These are phyloP conservation scores for Neuroterus valhalla DNA, from an alignment of 1,140 invertebrate species.

Conservation along the genomic window DNA sequence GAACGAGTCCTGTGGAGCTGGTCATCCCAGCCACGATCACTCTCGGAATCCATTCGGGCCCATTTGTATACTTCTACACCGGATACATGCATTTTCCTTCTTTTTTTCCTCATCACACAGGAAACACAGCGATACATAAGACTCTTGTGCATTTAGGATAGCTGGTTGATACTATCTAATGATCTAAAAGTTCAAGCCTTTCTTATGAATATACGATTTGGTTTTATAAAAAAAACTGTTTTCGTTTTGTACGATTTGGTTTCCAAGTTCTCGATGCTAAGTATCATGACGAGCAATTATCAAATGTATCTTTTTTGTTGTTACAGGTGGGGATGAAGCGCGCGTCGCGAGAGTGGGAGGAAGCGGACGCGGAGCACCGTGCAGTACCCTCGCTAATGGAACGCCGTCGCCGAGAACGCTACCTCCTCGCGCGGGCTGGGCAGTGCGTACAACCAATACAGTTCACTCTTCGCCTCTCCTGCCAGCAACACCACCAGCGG, in stretches of 20 bases:
- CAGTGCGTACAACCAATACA: conserved; percentile 75
- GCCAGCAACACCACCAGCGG: conserved; percentile 45
- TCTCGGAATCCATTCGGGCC: conserved; percentile 1
- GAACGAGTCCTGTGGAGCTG: conserved; percentile 12
- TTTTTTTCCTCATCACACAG: neutral
- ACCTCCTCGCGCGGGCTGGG: conserved; percentile 72
- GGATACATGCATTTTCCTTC: neutral
- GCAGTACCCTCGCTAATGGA: conserved; percentile 77
- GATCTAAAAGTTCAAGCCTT: too few relatives aligned
- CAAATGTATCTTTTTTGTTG: conserved; percentile 2
- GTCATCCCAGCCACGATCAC: conserved; percentile 22
- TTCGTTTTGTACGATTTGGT: too few relatives aligned
- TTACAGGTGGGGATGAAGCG: conserved; percentile 75
- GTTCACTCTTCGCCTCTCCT: conserved; percentile 51
- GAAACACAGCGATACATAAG: conserved; percentile 2
- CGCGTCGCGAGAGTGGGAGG: conserved; percentile 73
- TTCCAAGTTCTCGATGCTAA: neutral
- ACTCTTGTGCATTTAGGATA: too few relatives aligned
- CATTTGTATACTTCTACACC: conserved; percentile 22
- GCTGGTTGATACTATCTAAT: too few relatives aligned
- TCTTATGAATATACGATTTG: too few relatives aligned
- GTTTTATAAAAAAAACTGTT: too few relatives aligned
- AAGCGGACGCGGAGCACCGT: conserved; percentile 72
- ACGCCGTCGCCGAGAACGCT: conserved; percentile 77
- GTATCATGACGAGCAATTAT: neutral